Base-by-base conservation (phyloP, 2,113 vertebrate species). In the Tychaedon coryphoeus region DNA sequence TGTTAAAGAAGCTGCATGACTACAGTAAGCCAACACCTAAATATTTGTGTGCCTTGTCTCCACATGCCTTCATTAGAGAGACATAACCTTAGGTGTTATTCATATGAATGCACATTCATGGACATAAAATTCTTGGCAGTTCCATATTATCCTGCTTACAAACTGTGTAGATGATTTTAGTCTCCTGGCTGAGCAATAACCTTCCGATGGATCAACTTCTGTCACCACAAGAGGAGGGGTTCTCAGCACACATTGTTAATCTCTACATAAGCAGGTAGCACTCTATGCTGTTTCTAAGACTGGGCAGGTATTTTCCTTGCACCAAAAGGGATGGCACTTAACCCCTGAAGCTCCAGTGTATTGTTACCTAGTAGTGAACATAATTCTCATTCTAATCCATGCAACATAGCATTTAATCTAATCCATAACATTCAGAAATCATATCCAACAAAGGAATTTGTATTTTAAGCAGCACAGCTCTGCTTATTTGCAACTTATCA, bases 21-120 rank as follows among this genome's bases (percentile, higher is more conserved):
- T 97, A 88, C 93, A 76, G 36, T 28, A 91, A 96, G 95, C 75
- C 96, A 97, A 96, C 83, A 74, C 96, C 97, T 96, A 96, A 96
- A 97, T 97, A 97, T 91, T 96, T 96, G 76, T 47, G 83, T 82
- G 86, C 31, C 91, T 58, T 98, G 98, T 87, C 95, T 97, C 86
- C 92, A 97, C 98, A 96, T 54, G 98, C 94, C 73, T 45, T 70
- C 43, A 50, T 72, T 75, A 93, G 70, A 92, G 90, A 97, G 67
- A 90, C 36, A 64, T 92, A 94, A 93, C 96, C 97, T 90, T 86
- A 90, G 95, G 97, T 93, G 31, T 70, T 97, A 36, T 89, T 97
- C 98, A 93, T 79, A 81, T 79, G 87, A 93, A 95, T 72, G 64
- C 80, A 95, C 79, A 96, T 92, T 71, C 69, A 72, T 42, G 70